Evolutionary conservation across 2,888 invertebrate species (phyloP), one percentile per base, ranked within the genome.

Genomic region (Pterostichus niger): DNA sequence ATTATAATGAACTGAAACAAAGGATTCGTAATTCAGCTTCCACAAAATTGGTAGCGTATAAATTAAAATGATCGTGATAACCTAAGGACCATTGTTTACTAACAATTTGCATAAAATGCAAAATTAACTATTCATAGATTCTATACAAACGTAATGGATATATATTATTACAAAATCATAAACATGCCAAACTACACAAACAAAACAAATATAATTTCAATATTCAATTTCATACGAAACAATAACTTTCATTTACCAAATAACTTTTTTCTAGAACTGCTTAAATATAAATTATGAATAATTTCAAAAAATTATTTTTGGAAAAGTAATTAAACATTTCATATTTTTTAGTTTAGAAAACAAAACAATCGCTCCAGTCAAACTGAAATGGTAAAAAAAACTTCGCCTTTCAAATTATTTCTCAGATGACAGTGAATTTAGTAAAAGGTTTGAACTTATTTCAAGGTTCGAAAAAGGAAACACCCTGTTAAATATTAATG

Each of bases 401-500:
- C 13, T 56, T 56, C 24, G 6, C 56, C 6, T 56, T 17, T 17
- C 17, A 17, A 56, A 56, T 56, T 17, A 56, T 56, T 56, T 17
- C 52, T 13, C 11, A n/a, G 10, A 56, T 56, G 17, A 10, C 13
- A 56, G 56, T 15, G 10, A 56, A 56, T 56, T 24, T 10, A 56
- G 56, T 56, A 9, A 56, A 56, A 56, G 15, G 56, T 24, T 15
- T 15, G 6, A 61, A 61, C 11, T 61, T 64, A 64, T 64, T 64
- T 17, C 33, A 35, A 35, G 35, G 33, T 35, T 40, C n/a, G 33
- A 33, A n/a, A 5, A 64, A 64, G 64, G 64, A 64, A 64, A 64
- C 64, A 33, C 31, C 11, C 64, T 64, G 31, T 64, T 64, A 64
- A 64, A 64, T 64, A 64, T 64, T 64, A 64, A 64, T 35, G 64